Conservation (phyloP, 2,797 vertebrate species). For the Brachyalestes nurse region DNA sequence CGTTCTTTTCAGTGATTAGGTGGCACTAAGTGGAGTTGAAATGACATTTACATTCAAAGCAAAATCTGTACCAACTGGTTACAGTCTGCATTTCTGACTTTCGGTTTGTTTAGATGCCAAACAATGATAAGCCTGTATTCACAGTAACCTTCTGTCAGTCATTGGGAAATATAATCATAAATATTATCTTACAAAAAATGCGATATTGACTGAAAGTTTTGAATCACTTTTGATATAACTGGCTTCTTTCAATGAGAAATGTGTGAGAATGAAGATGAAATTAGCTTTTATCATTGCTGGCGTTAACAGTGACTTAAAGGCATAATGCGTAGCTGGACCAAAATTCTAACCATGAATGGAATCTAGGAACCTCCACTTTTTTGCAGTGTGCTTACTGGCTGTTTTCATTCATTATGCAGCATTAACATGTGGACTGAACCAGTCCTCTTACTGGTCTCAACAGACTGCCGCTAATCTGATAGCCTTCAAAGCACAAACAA, state of each 20-base stretch:
- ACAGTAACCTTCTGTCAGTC: no score
- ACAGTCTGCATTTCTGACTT: background rate
- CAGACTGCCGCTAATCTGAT: background rate
- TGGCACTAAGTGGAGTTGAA: background rate
- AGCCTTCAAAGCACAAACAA: background rate
- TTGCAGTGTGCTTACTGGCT: background rate
- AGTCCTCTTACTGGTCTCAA: background rate
- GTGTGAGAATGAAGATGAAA: no score
- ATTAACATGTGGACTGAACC: background rate
- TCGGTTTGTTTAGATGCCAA: background rate
- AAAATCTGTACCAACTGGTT: background rate
- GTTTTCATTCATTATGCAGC: background rate
- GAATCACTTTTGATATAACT: no score
- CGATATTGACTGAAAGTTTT: no score
- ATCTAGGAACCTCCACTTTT: background rate
- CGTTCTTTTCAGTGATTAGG: conserved; percentile 5
- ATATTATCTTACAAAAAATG: no score
- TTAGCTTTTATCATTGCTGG: no score
- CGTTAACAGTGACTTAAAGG: background rate
- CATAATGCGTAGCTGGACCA: background rate
- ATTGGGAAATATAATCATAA: no score
- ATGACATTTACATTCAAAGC: background rate
- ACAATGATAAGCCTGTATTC: background rate
- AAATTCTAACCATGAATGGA: background rate
- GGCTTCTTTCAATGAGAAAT: no score